Base-by-base conservation (phyloP, 2,888 invertebrate genomes). In the Herminia tarsipennalis region DNA sequence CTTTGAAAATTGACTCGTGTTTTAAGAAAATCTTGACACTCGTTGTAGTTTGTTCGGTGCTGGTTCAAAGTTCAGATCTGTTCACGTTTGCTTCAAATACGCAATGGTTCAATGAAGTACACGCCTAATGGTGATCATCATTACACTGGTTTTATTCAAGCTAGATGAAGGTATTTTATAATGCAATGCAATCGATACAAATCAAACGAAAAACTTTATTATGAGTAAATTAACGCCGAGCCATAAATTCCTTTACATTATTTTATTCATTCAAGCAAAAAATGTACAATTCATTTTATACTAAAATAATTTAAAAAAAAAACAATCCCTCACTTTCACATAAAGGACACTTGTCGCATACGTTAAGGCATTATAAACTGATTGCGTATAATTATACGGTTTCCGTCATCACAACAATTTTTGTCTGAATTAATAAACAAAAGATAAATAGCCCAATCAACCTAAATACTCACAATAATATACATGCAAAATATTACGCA, bases 1-100 rank as follows among this genome's bases (percentile, higher is more conserved):
- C 79, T 81, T 83, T 81, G 77, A 75, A 76, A 82, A 84, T 81
- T 74, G 73, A 81, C 76, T 78, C 68, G 78, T 73, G 69, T 72
- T 72, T 79, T 76, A 78, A 78, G 78, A 74, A 78, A 84, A 83
- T 76, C 71, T 78, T 74, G 70, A 76, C 72, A 70, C 68, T 60
- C 68, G 65, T 68, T 70, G 69, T 72, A 69, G 72, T 68, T 70
- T 55, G 64, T 27, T 51, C 56, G 40, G 57, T 59, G 56, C 66
- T 57, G 46, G 40, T 54, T 51, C 59, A 64, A 50, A 59, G 53
- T 59, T 59, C 64, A 63, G 27, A 14, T 20, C 20, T 28, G 5
- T 33, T 20, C 0, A 3, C 20, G 13, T 3, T 20, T 29, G 10
- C n/a, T n/a, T n/a, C 21, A 34, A 22, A 5, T 20, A 33, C 5